These are phyloP conservation scores for Myotis davidii DNA, from an alignment of 2,113 vertebrate species.

Conservation along the genomic window DNA sequence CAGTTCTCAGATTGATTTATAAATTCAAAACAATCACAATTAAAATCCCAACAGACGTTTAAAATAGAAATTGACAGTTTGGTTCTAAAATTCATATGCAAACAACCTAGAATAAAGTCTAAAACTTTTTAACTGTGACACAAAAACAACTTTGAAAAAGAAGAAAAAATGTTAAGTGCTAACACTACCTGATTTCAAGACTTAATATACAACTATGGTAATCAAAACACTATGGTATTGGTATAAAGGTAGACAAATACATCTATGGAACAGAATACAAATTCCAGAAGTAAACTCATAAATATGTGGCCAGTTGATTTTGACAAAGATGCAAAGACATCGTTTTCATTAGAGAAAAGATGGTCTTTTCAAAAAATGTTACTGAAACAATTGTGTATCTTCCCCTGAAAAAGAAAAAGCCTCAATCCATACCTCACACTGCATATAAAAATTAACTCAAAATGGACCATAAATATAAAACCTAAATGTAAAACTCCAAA, in stretches of 20 bases:
- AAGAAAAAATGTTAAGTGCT: conserved; percentile 12
- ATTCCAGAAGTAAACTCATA: not conserved
- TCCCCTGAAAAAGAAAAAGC: not conserved
- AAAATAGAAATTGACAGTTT: not conserved
- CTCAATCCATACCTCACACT: not conserved
- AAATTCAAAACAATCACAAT: conserved; percentile 37
- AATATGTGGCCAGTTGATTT: not conserved
- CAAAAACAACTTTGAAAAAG: conserved; percentile 20
- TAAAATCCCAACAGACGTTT: conserved; percentile 5
- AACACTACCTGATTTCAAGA: not conserved
- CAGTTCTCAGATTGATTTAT: not conserved
- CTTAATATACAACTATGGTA: not conserved
- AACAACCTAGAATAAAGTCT: conserved; percentile 14
- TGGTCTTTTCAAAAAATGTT: not conserved
- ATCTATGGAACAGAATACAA: not conserved
- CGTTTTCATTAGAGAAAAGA: conserved; percentile 15
- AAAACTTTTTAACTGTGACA: not conserved
- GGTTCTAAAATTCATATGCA: conserved; percentile 22
- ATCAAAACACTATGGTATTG: not conserved
- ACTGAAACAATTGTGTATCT: not conserved
- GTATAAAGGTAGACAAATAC: not conserved
- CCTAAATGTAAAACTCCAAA: conserved; percentile 18
- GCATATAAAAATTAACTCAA: not conserved
- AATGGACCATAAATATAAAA: not conserved
- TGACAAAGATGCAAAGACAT: not conserved